Evolutionary conservation across 2,888 invertebrate species (phyloP).

Genomic region (Bursaphelenchus okinawaensis): DNA sequence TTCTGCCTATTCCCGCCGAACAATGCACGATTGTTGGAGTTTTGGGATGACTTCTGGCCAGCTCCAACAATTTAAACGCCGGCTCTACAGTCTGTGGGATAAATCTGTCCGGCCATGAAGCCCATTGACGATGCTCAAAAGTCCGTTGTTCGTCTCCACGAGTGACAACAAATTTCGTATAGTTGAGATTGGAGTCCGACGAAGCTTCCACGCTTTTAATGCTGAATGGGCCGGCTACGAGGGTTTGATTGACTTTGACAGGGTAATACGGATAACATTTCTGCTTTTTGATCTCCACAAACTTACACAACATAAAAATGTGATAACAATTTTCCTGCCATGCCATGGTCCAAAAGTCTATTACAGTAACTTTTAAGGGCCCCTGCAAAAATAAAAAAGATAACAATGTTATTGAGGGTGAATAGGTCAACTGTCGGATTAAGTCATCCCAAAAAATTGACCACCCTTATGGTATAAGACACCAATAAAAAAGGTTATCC

Average conservation of each 20-base stretch:
- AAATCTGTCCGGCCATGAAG: constrained; percentile 5
- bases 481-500: no score
- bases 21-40: constrained; percentile 19
- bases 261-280: constrained; percentile 24
- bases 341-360: constrained; percentile 21
- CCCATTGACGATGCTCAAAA: constrained; percentile 15
- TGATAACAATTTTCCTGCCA: constrained; percentile 19
- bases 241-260: background rate
- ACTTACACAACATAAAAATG: constrained; percentile 17
- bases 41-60: background rate
- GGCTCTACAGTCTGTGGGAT: constrained; percentile 3
- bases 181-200: background rate
- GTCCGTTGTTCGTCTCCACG: constrained; percentile 3
- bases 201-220: background rate
- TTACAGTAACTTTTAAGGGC: constrained; percentile 26
- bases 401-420: no score
- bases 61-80: background rate
- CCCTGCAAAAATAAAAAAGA: constrained; percentile 14
- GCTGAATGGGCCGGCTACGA: background rate
- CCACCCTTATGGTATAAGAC: no score
- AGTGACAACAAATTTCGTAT: background rate
- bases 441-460: no score
- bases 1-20: constrained; percentile 23
- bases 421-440: no score
- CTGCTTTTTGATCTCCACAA: constrained; percentile 8